Base-by-base conservation (phyloP, 2,113 vertebrate species). In the Cottus gobio region DNA sequence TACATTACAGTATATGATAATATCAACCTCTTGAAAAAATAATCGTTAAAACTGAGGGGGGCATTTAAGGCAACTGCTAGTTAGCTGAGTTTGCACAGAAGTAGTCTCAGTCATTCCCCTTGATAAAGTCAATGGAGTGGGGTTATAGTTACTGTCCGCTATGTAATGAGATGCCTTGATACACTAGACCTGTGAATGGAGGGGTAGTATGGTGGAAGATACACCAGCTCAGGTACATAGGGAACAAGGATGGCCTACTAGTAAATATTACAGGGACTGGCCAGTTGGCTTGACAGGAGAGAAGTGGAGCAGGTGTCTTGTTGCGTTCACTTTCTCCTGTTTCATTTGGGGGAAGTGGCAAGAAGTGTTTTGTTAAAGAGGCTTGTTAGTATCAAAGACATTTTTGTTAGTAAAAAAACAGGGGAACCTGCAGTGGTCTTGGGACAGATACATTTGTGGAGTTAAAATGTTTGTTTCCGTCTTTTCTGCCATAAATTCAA, bases 1-100 rank as follows among this genome's bases (percentile, higher is more conserved):
- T 68, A 90, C 60, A 83, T 74, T 80, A 48, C 82, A 88, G 84
- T 75, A 89, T 79, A 89, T 72, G 56, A 72, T 80, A 50, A 75
- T 84, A 84, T 76, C 56, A 87, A 87, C 56, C 20, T 64, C 71
- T 26, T 79, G 62, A 42, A 86, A 87, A 71, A 65, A 85, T 42
- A 80, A 89, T 3, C 1, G 37, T 75, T 67, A 13, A 20, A 67
- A 48, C 22, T 37, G 64, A 67, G 63, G n/a, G 63, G 68, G 50
- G 80, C 78, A 84, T 94, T 92, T 93, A 93, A 92, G 91, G 91
- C 91, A 89, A 92, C 88, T 90, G 85, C 82, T 89, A 34, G 85
- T 85, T 71, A 87, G 86, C 79, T 80, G 85, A 90, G 85, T 87
- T 88, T 86, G 85, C 90, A 89, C 89, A 77, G 80, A 87, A 87